phyloP scores from a whole-genome alignment of 1,140 invertebrate species.

The Akabosia matsudoensis region DNA sequence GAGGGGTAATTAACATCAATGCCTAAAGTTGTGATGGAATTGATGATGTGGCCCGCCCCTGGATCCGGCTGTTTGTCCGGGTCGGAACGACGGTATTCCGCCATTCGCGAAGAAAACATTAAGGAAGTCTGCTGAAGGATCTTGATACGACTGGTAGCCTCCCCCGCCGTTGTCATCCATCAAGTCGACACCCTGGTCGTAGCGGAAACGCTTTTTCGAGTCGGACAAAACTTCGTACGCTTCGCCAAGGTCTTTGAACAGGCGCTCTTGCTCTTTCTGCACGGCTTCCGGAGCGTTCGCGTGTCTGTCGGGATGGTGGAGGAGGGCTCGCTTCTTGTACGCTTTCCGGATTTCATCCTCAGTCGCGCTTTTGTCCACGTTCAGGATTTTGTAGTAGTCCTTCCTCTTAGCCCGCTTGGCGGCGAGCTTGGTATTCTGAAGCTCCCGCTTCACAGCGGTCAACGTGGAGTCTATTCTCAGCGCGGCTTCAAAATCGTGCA shows the following conservation, averaged over 20 bases:
- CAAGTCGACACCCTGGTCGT: slow-evolving; percentile 88
- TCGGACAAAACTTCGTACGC: slow-evolving; percentile 94
- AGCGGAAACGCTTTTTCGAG: slow-evolving; percentile 82
- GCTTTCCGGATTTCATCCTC: slow-evolving; percentile 96
- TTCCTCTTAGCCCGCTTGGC: slow-evolving; percentile 90
- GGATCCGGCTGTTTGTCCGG: slow-evolving; percentile 21
- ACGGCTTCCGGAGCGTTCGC: slow-evolving; percentile 76
- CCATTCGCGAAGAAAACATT: slow-evolving; percentile 67
- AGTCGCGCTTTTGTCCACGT: slow-evolving; percentile 75
- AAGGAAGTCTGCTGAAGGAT: slow-evolving; percentile 69
- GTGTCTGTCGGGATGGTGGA: slow-evolving; percentile 88
- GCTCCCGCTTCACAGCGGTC: slow-evolving; percentile 54
- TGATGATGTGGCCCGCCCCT: slow-evolving; percentile 27
- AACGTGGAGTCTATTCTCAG: slow-evolving; percentile 32
- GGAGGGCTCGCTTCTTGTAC: slow-evolving; percentile 84
- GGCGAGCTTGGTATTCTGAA: slow-evolving; percentile 81
- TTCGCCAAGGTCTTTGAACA: slow-evolving; percentile 96
- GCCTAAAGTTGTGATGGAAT: slow-evolving; percentile 20
- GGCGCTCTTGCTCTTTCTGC: slow-evolving; percentile 85
- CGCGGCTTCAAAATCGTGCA: slow-evolving; percentile 76
- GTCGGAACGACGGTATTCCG: slow-evolving; percentile 20
- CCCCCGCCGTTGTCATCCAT: slow-evolving; percentile 59
- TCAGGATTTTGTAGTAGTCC: slow-evolving; percentile 96
- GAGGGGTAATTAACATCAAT: no score
- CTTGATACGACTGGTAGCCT: slow-evolving; percentile 60